Percentiles rank a stretch among this genome's conserved stretches.
phyloP scores from a whole-genome alignment of 2,797 vertebrate genomes.

The Paramormyrops hopkinsi region DNA sequence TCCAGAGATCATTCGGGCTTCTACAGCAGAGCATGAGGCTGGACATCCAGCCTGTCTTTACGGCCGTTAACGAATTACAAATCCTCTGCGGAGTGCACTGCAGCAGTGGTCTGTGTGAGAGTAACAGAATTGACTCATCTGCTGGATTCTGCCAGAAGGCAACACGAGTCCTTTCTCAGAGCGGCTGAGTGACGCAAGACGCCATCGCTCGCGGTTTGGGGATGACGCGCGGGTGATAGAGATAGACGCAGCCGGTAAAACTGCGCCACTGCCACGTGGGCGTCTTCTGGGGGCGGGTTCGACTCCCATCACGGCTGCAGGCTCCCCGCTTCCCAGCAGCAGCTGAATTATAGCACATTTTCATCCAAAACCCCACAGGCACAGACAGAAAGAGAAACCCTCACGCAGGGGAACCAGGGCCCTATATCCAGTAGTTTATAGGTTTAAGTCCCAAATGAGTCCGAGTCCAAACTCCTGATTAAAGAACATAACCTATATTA shows the following conservation, averaged over 20 bases:
- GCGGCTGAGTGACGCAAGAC: neutral
- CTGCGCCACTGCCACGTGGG: neutral
- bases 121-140: neutral
- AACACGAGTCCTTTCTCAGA: neutral
- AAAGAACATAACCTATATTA: neutral
- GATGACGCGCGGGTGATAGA: neutral
- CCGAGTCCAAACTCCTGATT: neutral
- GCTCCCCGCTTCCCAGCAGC: neutral
- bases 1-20: neutral
- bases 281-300: neutral
- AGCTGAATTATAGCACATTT: neutral
- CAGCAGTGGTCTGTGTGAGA: neutral
- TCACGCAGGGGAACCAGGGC: neutral
- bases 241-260: neutral
- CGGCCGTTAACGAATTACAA: neutral
- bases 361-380: neutral
- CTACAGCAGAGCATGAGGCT: neutral
- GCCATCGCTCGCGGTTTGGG: neutral
- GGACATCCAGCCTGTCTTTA: neutral
- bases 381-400: neutral
- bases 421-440: neutral
- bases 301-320: neutral
- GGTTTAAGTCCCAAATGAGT: neutral
- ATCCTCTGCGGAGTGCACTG: neutral
- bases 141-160: neutral